Evolutionary conservation across 2,888 invertebrate genomes (phyloP), one percentile per base, ranked within the genome.

Genomic region (Schrankia costaestrigalis): DNA sequence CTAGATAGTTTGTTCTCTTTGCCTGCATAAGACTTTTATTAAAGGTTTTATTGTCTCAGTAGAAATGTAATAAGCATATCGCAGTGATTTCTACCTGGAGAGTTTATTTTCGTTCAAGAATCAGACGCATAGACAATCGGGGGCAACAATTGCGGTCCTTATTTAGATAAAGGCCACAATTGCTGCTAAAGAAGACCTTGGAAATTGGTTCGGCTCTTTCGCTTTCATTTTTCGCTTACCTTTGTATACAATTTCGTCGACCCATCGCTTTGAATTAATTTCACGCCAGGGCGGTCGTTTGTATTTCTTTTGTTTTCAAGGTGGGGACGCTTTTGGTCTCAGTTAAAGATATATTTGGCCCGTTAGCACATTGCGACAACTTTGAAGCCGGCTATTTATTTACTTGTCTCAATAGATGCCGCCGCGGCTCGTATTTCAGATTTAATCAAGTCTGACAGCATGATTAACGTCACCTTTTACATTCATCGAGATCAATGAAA

Each of bases 231-330:
- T 71, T 71, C 75, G 70, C 68, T 73, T 71, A 80, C 81, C 77
- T 79, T 78, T 80, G 76, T 80, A 69, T 72, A 77, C 75, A 74
- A 69, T 79, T 78, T 78, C 72, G 73, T 63, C 66, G 73, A 71
- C 67, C 74, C 77, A 76, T 79, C 76, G 78, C 75, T 78, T 77
- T 78, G 77, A 80, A 81, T 81, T 80, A 79, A 80, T 81, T 80
- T 78, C 72, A 77, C 71, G 74, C 66, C 77, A 68, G 63, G 68
- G 64, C 63, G 69, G 72, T 73, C 78, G 75, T 80, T 79, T 78
- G 75, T 77, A 73, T 78, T 78, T 79, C 78, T 78, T 78, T 82
- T 81, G 79, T 81, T 79, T 77, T 54, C 54, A 69, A 70, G 71
- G 73, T 74, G 70, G 70, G 66, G 59, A 54, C 67, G 70, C 70